Evolutionary conservation across 2,113 vertebrate genomes (phyloP).

Genomic region (Anas platyrhynchos): DNA sequence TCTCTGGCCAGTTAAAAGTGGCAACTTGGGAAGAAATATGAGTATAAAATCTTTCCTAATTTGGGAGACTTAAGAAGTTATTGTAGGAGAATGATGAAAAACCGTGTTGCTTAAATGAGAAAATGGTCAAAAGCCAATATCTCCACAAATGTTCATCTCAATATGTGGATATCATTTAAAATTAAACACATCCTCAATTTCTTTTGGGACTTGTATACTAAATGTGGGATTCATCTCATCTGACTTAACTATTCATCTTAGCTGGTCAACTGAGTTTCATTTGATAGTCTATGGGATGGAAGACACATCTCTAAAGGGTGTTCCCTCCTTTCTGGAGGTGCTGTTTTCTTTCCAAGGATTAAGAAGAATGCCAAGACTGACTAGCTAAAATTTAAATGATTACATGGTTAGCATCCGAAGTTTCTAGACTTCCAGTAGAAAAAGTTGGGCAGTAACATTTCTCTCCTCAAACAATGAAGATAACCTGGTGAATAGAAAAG

Average conservation of each 20-base stretch:
- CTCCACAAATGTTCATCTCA: background rate
- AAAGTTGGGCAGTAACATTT: background rate
- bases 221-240: background rate
- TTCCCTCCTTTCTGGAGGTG: background rate
- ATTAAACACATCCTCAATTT: background rate
- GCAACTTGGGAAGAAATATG: background rate
- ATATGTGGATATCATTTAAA: accelerated
- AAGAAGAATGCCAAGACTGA: background rate
- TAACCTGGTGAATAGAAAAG: background rate
- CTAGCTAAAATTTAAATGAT: background rate
- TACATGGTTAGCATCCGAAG: background rate
- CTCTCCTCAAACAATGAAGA: background rate
- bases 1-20: background rate
- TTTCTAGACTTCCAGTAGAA: background rate
- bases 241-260: background rate
- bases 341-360: background rate
- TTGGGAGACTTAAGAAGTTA: background rate
- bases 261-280: background rate
- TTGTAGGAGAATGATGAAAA: background rate
- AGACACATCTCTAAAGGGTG: background rate
- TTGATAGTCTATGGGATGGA: background rate
- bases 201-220: background rate
- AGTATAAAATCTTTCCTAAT: background rate
- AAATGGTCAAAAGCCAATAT: background rate
- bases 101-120: background rate